Evolutionary conservation across 1,140 invertebrate species (phyloP).

Genomic region (Cydia pomonella): DNA sequence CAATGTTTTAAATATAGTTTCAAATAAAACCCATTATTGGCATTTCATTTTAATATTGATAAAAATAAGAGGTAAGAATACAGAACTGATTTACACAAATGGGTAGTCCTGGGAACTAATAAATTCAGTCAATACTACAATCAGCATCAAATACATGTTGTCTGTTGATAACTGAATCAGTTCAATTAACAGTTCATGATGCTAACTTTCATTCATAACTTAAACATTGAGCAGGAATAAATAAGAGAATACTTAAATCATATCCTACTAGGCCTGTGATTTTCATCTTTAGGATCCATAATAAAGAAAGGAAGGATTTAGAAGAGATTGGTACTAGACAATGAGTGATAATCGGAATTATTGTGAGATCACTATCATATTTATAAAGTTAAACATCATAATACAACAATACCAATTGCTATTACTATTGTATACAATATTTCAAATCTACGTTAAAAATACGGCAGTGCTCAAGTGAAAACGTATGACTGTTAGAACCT

Average conservation of each 20-base stretch:
- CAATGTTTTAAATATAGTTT: constrained; percentile 39
- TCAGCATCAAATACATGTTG: not conserved
- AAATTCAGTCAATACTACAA: not conserved
- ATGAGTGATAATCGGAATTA: constrained; percentile 21
- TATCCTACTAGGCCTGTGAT: not conserved
- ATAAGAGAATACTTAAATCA: not conserved
- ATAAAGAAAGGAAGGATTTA: constrained; percentile 10
- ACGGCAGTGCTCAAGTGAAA: constrained; percentile 30
- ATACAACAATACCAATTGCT: constrained; percentile 20
- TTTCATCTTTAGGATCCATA: constrained; percentile 24
- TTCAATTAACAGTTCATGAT: not conserved
- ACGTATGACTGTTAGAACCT: constrained; percentile 22
- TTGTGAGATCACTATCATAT: constrained; percentile 16
- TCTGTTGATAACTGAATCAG: not conserved
- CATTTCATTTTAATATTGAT: constrained; percentile 51
- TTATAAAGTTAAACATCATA: constrained; percentile 20
- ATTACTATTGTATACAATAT: constrained; percentile 30
- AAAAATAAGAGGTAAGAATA: constrained; percentile 47
- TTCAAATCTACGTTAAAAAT: constrained; percentile 33
- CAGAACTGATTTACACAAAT: constrained; percentile 41
- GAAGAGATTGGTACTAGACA: constrained; percentile 8
- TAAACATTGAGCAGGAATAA: constrained; percentile 14
- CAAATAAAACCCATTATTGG: constrained; percentile 39
- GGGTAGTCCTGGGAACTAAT: not conserved
- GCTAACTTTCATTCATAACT: not conserved